Conservation (phyloP, 2,113 vertebrate genomes). For the Erpornis zantholeuca region DNA sequence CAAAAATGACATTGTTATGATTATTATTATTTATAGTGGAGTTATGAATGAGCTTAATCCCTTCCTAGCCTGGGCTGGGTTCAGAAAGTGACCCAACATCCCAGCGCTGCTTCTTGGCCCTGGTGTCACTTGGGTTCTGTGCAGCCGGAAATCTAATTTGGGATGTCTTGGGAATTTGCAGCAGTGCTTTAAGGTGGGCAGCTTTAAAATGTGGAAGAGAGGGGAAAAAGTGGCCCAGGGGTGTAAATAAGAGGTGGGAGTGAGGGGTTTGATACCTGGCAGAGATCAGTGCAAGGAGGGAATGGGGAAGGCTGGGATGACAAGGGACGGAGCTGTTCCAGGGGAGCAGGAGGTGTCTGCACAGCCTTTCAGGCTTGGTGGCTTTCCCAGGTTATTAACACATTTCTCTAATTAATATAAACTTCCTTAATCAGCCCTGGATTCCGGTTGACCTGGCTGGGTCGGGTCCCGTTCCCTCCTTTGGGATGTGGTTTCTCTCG, state of each 20-base stretch:
- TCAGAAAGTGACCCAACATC: background rate
- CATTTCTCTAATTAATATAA: background rate
- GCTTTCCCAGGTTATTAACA: background rate
- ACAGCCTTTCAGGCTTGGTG: background rate
- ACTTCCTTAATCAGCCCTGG: background rate
- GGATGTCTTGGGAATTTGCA: background rate
- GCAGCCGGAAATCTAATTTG: background rate
- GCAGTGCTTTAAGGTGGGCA: background rate
- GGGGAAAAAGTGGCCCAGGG: background rate
- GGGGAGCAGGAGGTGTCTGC: background rate
- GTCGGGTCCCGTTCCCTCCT: background rate
- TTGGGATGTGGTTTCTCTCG: background rate
- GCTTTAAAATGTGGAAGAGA: background rate
- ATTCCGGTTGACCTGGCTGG: background rate
- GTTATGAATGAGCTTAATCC: background rate
- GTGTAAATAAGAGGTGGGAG: background rate
- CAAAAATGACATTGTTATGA: background rate
- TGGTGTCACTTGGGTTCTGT: background rate
- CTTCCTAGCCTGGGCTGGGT: background rate
- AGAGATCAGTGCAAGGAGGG: background rate
- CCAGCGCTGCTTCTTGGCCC: background rate
- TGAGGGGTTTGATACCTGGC: background rate
- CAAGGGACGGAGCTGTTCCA: background rate
- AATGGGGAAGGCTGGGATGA: background rate
- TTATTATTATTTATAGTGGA: constrained; percentile 20